Base-by-base conservation (phyloP, 2,888 invertebrate genomes). In the Tachystola acroxantha region DNA sequence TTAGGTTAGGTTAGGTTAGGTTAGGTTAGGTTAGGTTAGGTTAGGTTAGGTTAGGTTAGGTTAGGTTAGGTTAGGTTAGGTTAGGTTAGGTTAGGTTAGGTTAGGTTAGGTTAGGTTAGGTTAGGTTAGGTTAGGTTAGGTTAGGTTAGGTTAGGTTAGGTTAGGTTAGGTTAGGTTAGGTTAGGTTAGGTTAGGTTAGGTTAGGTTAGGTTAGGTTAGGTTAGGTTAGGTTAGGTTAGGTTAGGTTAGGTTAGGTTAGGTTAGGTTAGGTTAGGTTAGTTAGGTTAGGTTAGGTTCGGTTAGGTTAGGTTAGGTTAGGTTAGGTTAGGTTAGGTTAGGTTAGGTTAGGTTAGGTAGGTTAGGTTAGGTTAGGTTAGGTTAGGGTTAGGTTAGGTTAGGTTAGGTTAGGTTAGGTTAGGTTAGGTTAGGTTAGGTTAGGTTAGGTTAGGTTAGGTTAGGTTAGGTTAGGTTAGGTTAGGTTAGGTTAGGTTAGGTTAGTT, bases 401-500 rank as follows among this genome's bases (percentile, higher is more conserved):
- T 25, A 25, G 34, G 22, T 34, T 25, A 25, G 34, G 22, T 34
- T 24, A 25, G 34, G 22, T 34, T 25, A 27, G 34, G 29, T 36
- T 30, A 31, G 36, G 29, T 36, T 30, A 31, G 36, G 29, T 36
- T 30, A 31, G 36, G 29, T 36, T 30, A 31, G 36, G 29, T 36
- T 30, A 31, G 36, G 29, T 36, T 30, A 31, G 36, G 29, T 36
- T 30, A 31, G 36, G 29, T 36, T 30, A 31, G 36, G 29, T 36
- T 30, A 31, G 36, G 26, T 34, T 27, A 27, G 34, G 26, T 34
- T 27, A 27, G 34, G 26, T 34, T 27, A 27, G 34, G 26, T 34
- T 27, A 27, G 34, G 29, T 36, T 30, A 31, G 36, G 29, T 36
- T 30, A 31, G 36, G 29, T 36, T 30, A 31, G 36, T 19, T 36